These are phyloP conservation scores for Sipha flava DNA, from an alignment of 1,140 invertebrate species.

Conservation along the genomic window DNA sequence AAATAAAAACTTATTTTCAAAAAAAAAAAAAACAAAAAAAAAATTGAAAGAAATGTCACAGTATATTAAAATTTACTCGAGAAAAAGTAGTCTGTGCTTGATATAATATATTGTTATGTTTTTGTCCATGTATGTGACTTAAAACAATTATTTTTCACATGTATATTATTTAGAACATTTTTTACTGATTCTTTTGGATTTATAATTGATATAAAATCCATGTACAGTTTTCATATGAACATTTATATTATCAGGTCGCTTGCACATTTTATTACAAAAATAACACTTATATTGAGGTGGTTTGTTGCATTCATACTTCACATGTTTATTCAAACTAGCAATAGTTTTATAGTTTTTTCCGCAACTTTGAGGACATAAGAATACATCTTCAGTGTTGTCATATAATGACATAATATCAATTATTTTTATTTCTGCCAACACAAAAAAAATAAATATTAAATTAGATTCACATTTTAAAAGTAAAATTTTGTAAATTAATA, in stretches of 20 bases:
- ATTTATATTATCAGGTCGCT: constrained; percentile 39
- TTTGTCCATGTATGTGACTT: no score
- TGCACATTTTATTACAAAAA: constrained; percentile 49
- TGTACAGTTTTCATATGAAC: constrained; percentile 37
- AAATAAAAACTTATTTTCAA: no score
- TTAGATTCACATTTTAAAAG: no score
- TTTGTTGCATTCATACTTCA: constrained; percentile 38
- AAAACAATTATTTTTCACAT: neutral
- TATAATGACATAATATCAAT: neutral
- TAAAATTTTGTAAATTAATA: neutral
- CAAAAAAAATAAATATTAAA: neutral
- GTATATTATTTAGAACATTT: neutral
- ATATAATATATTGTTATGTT: no score
- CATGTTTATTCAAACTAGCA: constrained; percentile 36
- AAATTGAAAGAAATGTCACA: no score
- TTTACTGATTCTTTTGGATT: neutral
- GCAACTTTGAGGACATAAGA: constrained; percentile 28
- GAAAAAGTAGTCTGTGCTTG: no score
- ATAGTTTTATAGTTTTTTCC: constrained; percentile 35
- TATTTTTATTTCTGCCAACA: neutral
- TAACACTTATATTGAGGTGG: constrained; percentile 58
- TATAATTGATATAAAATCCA: no score
- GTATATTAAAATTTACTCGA: no score
- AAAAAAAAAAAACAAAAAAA: no score
- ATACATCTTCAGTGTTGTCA: neutral